Evolutionary conservation across 2,888 invertebrate species (phyloP).

Genomic region (Adela reaumurella): DNA sequence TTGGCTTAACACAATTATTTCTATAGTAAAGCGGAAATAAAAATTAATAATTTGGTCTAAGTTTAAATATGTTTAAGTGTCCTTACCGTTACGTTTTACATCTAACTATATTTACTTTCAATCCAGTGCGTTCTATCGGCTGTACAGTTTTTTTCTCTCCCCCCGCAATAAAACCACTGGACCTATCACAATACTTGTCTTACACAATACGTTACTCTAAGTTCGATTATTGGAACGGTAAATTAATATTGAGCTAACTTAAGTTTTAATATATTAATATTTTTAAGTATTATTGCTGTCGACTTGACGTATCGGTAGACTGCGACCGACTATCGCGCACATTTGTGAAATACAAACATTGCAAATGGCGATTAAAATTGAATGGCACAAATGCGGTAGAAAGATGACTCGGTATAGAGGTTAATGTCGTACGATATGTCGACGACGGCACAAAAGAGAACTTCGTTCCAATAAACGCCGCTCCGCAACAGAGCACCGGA

Average conservation of each 20-base stretch:
- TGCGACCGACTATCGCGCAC: neutral
- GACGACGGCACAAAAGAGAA: too few species aligned
- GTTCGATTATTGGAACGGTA: constrained; percentile 54
- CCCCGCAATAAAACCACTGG: constrained; percentile 27
- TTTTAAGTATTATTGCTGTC: constrained; percentile 54
- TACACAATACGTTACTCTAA: constrained; percentile 28
- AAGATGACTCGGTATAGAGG: too few species aligned
- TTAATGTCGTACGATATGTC: too few species aligned
- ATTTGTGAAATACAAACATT: too few species aligned
- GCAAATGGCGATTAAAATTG: too few species aligned
- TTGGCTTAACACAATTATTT: constrained; percentile 54
- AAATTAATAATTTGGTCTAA: constrained; percentile 54
- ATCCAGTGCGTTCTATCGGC: neutral
- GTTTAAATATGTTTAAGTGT: constrained; percentile 44
- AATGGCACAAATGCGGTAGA: too few species aligned
- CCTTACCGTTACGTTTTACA: constrained; percentile 30
- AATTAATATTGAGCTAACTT: constrained; percentile 54
- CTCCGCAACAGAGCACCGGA: too few species aligned
- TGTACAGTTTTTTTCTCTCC: neutral
- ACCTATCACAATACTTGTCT: constrained; percentile 50
- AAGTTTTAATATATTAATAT: constrained; percentile 44
- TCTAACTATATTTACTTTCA: neutral
- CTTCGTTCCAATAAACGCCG: too few species aligned
- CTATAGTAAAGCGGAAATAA: constrained; percentile 50
- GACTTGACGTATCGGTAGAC: constrained; percentile 23